Conservation (phyloP, 1,140 invertebrate species). For the Ceratitis capitata region DNA sequence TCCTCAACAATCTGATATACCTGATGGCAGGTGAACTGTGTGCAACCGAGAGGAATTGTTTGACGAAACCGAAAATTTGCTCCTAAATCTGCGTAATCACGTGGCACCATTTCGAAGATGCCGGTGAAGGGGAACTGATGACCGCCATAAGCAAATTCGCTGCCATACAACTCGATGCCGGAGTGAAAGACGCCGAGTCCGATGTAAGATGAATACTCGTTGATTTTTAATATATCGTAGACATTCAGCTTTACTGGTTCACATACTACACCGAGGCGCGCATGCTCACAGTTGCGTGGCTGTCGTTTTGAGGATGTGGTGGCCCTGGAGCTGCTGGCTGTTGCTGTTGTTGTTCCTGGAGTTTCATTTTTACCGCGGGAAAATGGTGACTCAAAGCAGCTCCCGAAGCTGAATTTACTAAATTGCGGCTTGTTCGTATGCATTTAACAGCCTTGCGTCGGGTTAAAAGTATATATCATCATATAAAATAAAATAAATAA, state of each 20-base stretch:
- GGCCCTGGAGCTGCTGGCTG: background rate
- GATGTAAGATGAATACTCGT: conserved; percentile 91
- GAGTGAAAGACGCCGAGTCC: conserved; percentile 97
- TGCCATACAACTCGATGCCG: conserved; percentile 93
- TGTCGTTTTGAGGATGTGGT: background rate
- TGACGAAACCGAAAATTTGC: conserved; percentile 97
- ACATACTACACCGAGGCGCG: background rate
- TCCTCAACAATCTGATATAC: conserved; percentile 87
- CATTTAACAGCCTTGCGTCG: background rate
- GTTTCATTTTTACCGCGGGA: background rate
- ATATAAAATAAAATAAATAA: conserved; percentile 16
- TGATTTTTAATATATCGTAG: conserved; percentile 64
- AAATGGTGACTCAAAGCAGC: background rate
- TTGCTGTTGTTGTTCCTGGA: background rate
- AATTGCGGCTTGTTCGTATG: background rate
- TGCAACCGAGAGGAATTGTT: conserved; percentile 91
- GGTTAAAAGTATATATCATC: background rate
- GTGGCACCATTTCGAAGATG: conserved; percentile 93
- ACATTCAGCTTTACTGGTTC: conserved; percentile 53
- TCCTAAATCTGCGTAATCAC: conserved; percentile 91
- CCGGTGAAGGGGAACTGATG: conserved; percentile 87
- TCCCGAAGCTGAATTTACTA: conserved; percentile 24
- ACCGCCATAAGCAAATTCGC: conserved; percentile 96
- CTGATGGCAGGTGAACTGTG: conserved; percentile 93
- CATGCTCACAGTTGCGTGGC: background rate